phyloP scores from a whole-genome alignment of 2,888 invertebrate species.

The Netelia fuscicornis region DNA sequence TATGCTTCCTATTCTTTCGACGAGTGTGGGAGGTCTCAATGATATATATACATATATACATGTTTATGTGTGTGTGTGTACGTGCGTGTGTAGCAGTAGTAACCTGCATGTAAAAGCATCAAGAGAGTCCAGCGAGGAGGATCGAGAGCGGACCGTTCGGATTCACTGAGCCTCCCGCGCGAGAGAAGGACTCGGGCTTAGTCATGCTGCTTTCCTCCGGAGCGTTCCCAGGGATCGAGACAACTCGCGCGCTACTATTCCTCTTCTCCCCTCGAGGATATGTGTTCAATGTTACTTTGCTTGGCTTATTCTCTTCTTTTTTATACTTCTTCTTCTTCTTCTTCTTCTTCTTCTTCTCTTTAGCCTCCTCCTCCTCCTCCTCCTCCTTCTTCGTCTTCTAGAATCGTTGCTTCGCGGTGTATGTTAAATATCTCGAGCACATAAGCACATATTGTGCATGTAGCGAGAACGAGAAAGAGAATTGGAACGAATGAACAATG shows the following conservation, averaged over 20 bases:
- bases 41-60: slow-evolving; percentile 7
- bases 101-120: slow-evolving; percentile 38
- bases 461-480: not conserved
- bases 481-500: slow-evolving; percentile 12
- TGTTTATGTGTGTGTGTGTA: not conserved
- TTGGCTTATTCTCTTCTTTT: slow-evolving; percentile 6
- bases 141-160: slow-evolving; percentile 68
- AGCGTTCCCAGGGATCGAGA: slow-evolving; percentile 75
- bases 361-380: not conserved
- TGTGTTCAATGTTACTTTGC: slow-evolving; percentile 60
- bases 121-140: slow-evolving; percentile 51
- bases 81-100: slow-evolving; percentile 20
- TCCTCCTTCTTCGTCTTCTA: slow-evolving; percentile 17
- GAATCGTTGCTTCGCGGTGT: not conserved
- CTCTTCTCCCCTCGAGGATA: slow-evolving; percentile 62
- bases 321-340: slow-evolving; percentile 6
- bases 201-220: slow-evolving; percentile 69
- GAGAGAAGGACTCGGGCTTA: slow-evolving; percentile 68
- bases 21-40: slow-evolving; percentile 65
- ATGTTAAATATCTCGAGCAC: slow-evolving; percentile 45
- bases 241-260: slow-evolving; percentile 23
- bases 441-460: slow-evolving; percentile 16
- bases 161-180: slow-evolving; percentile 67
- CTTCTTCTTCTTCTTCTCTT: slow-evolving; percentile 12
- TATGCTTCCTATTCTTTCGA: slow-evolving; percentile 59